Percentiles rank a stretch among this genome's conserved stretches.
These are phyloP conservation scores for Creontiades dilutus DNA, from an alignment of 2,888 invertebrate genomes.

Conservation along the genomic window DNA sequence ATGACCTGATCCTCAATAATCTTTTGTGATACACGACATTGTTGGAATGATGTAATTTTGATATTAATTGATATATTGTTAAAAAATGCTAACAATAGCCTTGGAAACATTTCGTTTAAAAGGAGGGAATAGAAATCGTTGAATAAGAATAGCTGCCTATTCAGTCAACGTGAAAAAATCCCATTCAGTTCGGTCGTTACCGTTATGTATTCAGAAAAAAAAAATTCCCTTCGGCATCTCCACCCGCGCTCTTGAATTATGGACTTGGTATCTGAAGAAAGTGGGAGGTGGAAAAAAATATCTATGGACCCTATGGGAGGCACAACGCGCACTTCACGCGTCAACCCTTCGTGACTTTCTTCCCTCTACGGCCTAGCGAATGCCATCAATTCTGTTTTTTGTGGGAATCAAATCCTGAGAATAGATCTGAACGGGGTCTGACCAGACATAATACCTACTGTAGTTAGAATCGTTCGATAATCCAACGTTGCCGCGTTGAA, in stretches of 20 bases:
- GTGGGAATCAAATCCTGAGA: background rate
- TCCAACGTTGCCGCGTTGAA: too few species aligned
- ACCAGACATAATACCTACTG: background rate
- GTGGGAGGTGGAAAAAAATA: background rate
- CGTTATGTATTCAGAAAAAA: background rate
- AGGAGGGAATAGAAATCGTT: too few species aligned
- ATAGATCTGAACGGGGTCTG: background rate
- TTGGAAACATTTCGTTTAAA: too few species aligned
- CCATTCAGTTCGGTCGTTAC: background rate
- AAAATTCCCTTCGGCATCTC: background rate
- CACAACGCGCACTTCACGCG: background rate
- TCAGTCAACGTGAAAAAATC: too few species aligned
- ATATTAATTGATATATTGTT: too few species aligned
- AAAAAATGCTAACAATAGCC: too few species aligned
- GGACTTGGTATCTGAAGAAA: background rate
- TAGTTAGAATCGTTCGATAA: background rate
- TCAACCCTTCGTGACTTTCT: background rate
- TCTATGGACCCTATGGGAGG: background rate
- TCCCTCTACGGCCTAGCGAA: background rate
- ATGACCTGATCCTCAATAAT: too few species aligned
- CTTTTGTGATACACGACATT: too few species aligned
- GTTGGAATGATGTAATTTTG: too few species aligned
- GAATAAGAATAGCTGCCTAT: too few species aligned
- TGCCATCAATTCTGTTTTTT: background rate
- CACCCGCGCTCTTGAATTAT: background rate